Percentiles rank a stretch among this genome's conserved stretches.
phyloP scores from a whole-genome alignment of 2,113 vertebrate species.

The Eolophus roseicapilla region DNA sequence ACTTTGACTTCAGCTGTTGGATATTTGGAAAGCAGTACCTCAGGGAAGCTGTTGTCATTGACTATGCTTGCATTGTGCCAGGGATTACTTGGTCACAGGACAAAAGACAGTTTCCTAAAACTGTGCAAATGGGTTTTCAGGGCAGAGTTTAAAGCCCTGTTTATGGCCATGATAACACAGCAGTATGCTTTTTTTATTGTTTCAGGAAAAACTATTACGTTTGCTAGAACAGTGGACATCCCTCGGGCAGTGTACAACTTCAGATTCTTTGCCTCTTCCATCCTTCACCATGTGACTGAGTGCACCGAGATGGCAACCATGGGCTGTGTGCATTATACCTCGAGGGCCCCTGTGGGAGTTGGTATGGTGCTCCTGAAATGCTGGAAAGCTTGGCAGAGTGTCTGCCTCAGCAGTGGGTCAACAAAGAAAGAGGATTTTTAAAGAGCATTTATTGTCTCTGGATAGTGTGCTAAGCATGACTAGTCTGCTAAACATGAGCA shows the following conservation, averaged over 20 bases:
- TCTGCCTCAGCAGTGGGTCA: not conserved
- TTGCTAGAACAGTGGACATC: slow-evolving; percentile 89
- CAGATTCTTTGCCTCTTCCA: slow-evolving; percentile 91
- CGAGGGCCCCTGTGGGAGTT: slow-evolving; percentile 86
- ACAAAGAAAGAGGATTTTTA: not conserved
- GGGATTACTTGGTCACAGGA: not conserved
- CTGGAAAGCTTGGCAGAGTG: not conserved
- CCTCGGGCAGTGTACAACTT: slow-evolving; percentile 88
- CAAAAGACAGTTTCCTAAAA: not conserved
- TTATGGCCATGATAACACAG: not conserved
- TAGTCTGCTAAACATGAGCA: not conserved
- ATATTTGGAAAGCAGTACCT: not conserved
- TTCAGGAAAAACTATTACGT: slow-evolving; percentile 87
- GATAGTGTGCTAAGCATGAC: not conserved
- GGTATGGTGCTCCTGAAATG: slow-evolving; percentile 73
- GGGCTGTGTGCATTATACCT: slow-evolving; percentile 89
- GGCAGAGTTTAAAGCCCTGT: not conserved
- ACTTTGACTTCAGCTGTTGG: not conserved
- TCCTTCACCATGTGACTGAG: slow-evolving; percentile 86
- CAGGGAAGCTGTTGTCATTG: not conserved
- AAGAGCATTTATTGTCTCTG: not conserved
- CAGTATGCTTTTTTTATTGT: not conserved
- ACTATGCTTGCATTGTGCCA: not conserved
- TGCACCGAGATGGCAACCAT: slow-evolving; percentile 85
- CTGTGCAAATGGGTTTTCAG: not conserved